phyloP scores from a whole-genome alignment of 2,888 invertebrate species.

The Agrilus cyanescens region DNA sequence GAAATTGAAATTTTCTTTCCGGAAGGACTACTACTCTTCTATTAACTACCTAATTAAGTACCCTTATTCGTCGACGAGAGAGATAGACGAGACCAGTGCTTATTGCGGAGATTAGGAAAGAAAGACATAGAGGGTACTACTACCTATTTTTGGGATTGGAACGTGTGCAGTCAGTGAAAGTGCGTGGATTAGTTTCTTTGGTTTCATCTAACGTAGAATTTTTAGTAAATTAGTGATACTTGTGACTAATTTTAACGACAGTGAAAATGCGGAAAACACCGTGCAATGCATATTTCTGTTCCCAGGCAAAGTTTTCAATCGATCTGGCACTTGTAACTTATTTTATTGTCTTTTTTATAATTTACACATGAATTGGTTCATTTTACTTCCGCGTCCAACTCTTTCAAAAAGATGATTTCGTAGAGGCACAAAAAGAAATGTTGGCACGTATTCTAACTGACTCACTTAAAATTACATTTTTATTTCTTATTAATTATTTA shows the following conservation, averaged over 20 bases:
- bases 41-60: no score
- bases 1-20: no score
- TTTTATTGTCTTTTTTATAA: background rate
- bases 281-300: conserved; percentile 18
- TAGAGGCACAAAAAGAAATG: no score
- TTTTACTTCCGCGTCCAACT: background rate
- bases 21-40: no score
- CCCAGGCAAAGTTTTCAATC: conserved; percentile 9
- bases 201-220: conserved; percentile 20
- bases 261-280: conserved; percentile 21
- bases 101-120: no score
- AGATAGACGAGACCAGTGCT: no score
- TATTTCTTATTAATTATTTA: no score
- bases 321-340: background rate
- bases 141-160: no score
- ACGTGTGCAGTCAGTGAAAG: conserved; percentile 22
- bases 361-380: background rate
- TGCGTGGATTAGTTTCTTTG: conserved; percentile 30
- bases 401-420: conserved; percentile 1
- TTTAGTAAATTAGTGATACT: conserved; percentile 31
- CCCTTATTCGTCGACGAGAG: no score
- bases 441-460: no score
- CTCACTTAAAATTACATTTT: no score
- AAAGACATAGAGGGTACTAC: no score
- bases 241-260: conserved; percentile 31